Base-by-base conservation (phyloP, 2,888 invertebrate species). In the Epinotia ramella region DNA sequence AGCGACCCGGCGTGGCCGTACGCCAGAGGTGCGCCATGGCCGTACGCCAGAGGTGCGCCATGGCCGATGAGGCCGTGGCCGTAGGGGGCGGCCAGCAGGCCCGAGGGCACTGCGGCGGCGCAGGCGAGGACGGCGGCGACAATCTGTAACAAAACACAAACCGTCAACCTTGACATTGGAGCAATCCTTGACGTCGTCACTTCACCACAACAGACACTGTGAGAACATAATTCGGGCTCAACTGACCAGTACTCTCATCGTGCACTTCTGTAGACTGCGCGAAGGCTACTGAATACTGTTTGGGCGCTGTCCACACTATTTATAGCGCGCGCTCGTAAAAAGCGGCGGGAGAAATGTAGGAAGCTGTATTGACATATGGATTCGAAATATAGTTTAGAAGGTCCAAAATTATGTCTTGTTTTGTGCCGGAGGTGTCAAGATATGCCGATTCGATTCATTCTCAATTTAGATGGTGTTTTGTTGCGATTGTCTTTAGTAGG, bases 191-290 rank as follows among this genome's bases (percentile, higher is more conserved):
- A 28, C 24, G 20, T 44, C 46, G 59, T 46, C 69, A 69, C 69
- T 69, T 69, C 59, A 69, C 60, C 44, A 46, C 46, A 46, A 11
- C 59, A 60, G 3, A 66, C 66, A 66, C 66, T 18, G 46, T 11
- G 40, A 4, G 2, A 16, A 65, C 24, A 53, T 53, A 60, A 60
- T 28, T 12, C 59, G 16, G 28, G 59, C 57, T 46, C 59, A 87
- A 92, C 94, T 90, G 85, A 94, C 92, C 92, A 94, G 93, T 90
- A 94, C 87, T 94, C 93, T 92, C 93, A 94, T 94, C 92, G 84
- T 93, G 94, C 92, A 94, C 92, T 94, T 94, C 94, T 91, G 92
- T 90, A 91, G 94, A 94, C 94, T 94, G 94, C 94, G 84, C 92
- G 92, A 91, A 88, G 89, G 93, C 94, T 94, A 94, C 94, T 94